Conservation (phyloP, 2,113 vertebrate species). For the Axis porcinus region DNA sequence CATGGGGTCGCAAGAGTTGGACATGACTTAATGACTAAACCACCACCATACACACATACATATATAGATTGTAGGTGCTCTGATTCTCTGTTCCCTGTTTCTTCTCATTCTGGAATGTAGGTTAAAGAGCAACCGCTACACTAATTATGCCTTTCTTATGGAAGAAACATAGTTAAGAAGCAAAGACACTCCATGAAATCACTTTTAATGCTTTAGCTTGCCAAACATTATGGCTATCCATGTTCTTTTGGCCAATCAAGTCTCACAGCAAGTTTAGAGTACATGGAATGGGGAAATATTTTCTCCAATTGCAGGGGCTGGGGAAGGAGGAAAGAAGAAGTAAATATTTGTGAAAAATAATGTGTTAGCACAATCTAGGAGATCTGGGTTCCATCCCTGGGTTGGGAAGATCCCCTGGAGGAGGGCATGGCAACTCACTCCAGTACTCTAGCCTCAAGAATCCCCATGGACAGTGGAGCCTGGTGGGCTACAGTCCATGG, state of each 20-base stretch:
- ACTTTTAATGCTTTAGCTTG: neutral
- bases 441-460: neutral
- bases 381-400: neutral
- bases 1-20: neutral
- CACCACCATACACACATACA: neutral
- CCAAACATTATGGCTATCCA: neutral
- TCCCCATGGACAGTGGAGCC: neutral
- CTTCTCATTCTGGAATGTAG: neutral
- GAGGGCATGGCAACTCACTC: neutral
- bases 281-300: neutral
- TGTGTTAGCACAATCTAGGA: neutral
- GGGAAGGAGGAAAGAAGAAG: neutral
- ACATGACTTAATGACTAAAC: rapidly evolving
- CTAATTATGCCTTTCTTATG: neutral
- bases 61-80: neutral
- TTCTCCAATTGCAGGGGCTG: neutral
- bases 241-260: neutral
- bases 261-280: neutral
- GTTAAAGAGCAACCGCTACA: neutral
- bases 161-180: neutral
- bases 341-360: neutral
- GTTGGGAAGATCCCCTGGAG: neutral
- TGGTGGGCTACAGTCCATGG: neutral
- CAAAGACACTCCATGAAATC: neutral
- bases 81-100: neutral